Conservation (phyloP, 1,140 invertebrate genomes). For the Drosophila bifasciata region DNA sequence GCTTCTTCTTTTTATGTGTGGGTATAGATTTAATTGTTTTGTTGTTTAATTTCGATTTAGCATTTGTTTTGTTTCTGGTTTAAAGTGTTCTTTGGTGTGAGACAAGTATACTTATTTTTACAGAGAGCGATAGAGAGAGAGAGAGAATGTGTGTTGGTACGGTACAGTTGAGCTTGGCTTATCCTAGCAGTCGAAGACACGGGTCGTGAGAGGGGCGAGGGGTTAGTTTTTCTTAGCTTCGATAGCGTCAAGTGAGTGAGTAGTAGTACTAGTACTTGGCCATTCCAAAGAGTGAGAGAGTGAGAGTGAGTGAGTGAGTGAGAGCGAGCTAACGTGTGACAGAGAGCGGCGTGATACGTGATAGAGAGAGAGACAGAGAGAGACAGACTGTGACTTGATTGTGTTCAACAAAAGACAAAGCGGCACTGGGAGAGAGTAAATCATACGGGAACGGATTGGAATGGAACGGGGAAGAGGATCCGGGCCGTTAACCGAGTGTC, state of each 20-base stretch:
- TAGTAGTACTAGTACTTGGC: conserved; percentile 23
- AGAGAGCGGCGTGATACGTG: conserved; percentile 26
- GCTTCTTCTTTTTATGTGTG: no score
- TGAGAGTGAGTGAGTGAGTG: conserved; percentile 39
- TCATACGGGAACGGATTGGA: no score
- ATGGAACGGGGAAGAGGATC: no score
- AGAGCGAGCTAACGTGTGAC: conserved; percentile 40
- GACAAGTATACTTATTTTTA: conserved; percentile 55
- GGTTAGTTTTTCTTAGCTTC: no score
- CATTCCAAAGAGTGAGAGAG: conserved; percentile 46
- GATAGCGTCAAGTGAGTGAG: conserved; percentile 21
- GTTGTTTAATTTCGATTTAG: conserved; percentile 36
- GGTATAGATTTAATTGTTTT: not conserved
- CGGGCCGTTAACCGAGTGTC: no score
- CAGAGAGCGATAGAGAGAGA: conserved; percentile 25
- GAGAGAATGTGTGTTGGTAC: conserved; percentile 30
- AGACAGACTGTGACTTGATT: not conserved
- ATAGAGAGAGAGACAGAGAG: conserved; percentile 27
- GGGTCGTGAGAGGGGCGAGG: no score
- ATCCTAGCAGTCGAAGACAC: conserved; percentile 30
- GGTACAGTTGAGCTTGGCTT: conserved; percentile 18
- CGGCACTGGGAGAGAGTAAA: no score
- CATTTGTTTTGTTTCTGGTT: not conserved
- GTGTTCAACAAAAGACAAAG: conserved; percentile 2
- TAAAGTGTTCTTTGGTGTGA: no score